Base-by-base conservation (phyloP, 2,113 vertebrate genomes). In the Zosterops hypoxanthus region DNA sequence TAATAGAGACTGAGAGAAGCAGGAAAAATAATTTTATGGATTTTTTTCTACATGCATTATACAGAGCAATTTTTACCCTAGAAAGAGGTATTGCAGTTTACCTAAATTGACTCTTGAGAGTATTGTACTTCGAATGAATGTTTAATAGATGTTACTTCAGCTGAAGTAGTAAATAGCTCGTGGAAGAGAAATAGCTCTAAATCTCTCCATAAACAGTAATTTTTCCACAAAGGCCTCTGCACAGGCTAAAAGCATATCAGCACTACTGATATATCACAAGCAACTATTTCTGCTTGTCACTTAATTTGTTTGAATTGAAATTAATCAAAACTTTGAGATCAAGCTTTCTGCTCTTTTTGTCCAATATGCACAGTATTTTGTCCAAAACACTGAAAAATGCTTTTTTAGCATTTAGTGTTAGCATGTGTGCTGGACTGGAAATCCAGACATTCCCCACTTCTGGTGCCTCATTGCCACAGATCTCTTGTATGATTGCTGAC, bases 131-230 rank as follows among this genome's bases (percentile, higher is more conserved):
- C 17, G 60, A 92, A 93, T 88, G 18, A 91, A 95, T 84, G 88
- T 86, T 96, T 96, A 95, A 95, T 93, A 95, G 80, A 93, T 79
- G 82, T 88, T 92, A 93, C 65, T 56, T 92, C 79, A 81, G 68
- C 4, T 68, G 72, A 86, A 78, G 82, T 8, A 78, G 86, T 78
- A 96, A 96, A 93, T 75, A 96, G 92, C 65, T 86, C 49, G 60
- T 25, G 16, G 72, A 88, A 82, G 28, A 88, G 56, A 92, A 93
- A 92, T 5, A 80, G 60, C 52, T 92, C 72, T 88, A 83, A 93
- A 90, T 63, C 36, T 86, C 72, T 78, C 76, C 34, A 55, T 56
- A 95, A 93, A 75, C 23, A 86, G 60, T n/a, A 19, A 31, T 68
- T 93, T 64, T 82, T 88, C 52, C n/a, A 81, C 25, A 81, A 83